Conservation (phyloP, 2,888 invertebrate species). For the Lepidonotus clava region DNA sequence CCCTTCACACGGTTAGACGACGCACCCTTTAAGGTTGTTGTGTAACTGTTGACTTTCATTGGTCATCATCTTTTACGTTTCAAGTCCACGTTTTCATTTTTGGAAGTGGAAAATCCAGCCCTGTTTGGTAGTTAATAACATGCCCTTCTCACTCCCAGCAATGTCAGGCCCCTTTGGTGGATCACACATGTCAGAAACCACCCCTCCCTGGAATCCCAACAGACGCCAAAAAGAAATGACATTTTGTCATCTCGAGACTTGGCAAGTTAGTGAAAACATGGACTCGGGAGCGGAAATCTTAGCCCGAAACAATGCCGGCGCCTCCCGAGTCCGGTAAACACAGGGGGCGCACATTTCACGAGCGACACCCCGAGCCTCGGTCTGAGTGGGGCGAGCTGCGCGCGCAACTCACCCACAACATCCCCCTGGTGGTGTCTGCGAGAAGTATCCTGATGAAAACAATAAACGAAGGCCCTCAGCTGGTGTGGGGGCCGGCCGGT, state of each 20-base stretch:
- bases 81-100: too few species aligned
- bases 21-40: too few species aligned
- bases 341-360: neutral
- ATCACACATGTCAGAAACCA: too few species aligned
- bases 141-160: too few species aligned
- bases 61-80: too few species aligned
- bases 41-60: too few species aligned
- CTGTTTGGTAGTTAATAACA: too few species aligned
- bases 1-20: too few species aligned
- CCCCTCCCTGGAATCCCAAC: neutral
- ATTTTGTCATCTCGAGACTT: neutral
- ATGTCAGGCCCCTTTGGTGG: too few species aligned
- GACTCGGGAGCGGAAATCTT: neutral
- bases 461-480: slow-evolving; percentile 39
- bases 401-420: slow-evolving; percentile 7
- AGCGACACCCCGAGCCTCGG: neutral
- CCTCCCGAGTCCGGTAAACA: slow-evolving; percentile 1
- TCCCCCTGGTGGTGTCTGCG: slow-evolving; percentile 28
- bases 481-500: neutral
- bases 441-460: neutral
- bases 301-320: neutral
- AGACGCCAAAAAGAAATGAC: neutral
- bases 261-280: neutral
- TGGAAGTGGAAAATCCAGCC: too few species aligned
- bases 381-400: neutral